phyloP scores from a whole-genome alignment of 92 coral and sea anemone species.

The Zoanthus gigantus region DNA sequence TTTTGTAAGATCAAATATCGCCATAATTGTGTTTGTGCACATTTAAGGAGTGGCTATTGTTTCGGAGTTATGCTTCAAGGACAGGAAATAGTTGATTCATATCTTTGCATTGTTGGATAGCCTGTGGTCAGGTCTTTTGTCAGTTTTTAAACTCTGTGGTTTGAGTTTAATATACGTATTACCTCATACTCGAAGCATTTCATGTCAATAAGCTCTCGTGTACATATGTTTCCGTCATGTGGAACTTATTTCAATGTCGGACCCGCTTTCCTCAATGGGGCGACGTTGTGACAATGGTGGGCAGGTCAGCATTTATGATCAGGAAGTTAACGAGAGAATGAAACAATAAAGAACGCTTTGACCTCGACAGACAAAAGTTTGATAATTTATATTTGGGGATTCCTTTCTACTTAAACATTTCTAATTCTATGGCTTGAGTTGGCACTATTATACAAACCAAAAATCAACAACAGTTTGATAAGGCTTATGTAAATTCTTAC shows the following conservation, averaged over 20 bases:
- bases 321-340: constrained; percentile 7
- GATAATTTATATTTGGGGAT: constrained; percentile 11
- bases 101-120: constrained; percentile 25
- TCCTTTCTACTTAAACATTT: constrained; percentile 18
- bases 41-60: neutral
- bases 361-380: neutral
- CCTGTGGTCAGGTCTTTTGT: neutral
- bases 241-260: neutral
- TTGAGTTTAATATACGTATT: constrained; percentile 25
- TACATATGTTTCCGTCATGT: constrained; percentile 20
- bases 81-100: constrained; percentile 32
- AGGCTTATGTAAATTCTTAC: too few species aligned
- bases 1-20: neutral
- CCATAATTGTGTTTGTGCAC: neutral
- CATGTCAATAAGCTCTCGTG: neutral
- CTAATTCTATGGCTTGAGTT: neutral
- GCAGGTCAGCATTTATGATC: constrained; percentile 10
- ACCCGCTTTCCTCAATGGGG: constrained; percentile 2
- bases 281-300: constrained; percentile 13
- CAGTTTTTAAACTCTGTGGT: neutral
- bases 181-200: constrained; percentile 26
- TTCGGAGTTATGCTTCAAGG: neutral
- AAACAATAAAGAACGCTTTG: neutral
- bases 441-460: neutral
- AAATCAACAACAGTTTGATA: too few species aligned